These are phyloP conservation scores for Nothocercus nigrocapillus DNA, from an alignment of 2,113 vertebrate genomes.

Conservation along the genomic window DNA sequence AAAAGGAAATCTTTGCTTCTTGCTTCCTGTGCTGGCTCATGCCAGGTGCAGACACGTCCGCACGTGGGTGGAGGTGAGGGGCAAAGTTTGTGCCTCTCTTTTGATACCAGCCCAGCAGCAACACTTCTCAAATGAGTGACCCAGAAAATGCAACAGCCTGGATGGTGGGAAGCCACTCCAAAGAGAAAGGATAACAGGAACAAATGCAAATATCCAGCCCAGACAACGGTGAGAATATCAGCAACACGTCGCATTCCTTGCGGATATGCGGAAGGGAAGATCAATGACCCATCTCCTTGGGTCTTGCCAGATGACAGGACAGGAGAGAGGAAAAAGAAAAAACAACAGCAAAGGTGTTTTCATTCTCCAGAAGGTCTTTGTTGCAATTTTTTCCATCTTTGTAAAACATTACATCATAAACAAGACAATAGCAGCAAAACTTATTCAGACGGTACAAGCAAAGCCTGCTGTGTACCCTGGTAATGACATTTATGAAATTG, in stretches of 20 bases:
- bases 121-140: not conserved
- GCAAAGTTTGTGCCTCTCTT: not conserved
- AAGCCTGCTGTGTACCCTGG: constrained; percentile 60
- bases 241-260: not conserved
- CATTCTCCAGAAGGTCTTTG: constrained; percentile 76
- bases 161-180: not conserved
- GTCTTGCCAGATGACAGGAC: not conserved
- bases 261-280: not conserved
- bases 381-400: constrained; percentile 68
- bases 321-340: not conserved
- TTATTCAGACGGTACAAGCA: constrained; percentile 72
- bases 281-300: not conserved
- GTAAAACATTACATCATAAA: constrained; percentile 74
- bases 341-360: constrained; percentile 51
- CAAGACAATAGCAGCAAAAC: constrained; percentile 80
- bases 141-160: not conserved
- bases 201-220: not conserved
- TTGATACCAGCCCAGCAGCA: not conserved
- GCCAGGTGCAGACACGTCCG: not conserved
- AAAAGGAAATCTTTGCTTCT: not conserved
- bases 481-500: constrained; percentile 66
- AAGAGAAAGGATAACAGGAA: not conserved
- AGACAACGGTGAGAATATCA: not conserved
- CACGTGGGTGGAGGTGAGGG: not conserved
- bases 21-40: not conserved